Conservation (phyloP, 2,113 vertebrate species). For the Uropsilus gracilis region DNA sequence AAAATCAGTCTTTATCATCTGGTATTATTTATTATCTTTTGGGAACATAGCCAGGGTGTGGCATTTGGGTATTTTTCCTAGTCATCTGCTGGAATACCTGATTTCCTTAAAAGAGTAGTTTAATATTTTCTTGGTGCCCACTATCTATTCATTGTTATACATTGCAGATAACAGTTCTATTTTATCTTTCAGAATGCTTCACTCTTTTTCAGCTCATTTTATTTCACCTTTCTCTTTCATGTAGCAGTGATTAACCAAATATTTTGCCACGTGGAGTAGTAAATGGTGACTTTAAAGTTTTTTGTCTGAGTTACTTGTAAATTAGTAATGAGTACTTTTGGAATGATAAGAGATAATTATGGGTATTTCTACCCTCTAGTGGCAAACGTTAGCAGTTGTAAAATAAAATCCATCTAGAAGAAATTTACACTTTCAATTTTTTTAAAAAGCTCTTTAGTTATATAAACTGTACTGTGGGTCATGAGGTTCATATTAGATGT, state of each 20-base stretch:
- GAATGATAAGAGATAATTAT: background rate
- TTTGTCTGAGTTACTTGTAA: constrained; percentile 39
- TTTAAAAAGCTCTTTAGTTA: background rate
- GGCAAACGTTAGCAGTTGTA: constrained; percentile 20
- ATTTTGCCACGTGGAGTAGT: constrained; percentile 23
- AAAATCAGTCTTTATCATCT: background rate
- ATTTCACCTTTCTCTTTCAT: background rate
- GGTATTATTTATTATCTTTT: background rate
- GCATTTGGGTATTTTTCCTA: background rate
- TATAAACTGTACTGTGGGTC: background rate
- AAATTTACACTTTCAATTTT: background rate
- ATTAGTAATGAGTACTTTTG: background rate
- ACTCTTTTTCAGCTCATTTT: background rate
- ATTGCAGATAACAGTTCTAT: background rate
- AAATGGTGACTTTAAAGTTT: background rate
- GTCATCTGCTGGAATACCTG: background rate
- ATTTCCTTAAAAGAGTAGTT: background rate
- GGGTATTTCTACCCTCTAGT: constrained; percentile 36
- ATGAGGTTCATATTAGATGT: background rate
- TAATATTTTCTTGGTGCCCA: background rate
- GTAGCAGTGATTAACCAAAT: background rate
- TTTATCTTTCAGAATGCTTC: background rate
- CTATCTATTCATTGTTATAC: background rate
- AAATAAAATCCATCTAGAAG: background rate
- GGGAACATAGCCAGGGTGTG: background rate